These are phyloP conservation scores for Tachystola acroxantha DNA, from an alignment of 2,888 invertebrate species.

Conservation along the genomic window DNA sequence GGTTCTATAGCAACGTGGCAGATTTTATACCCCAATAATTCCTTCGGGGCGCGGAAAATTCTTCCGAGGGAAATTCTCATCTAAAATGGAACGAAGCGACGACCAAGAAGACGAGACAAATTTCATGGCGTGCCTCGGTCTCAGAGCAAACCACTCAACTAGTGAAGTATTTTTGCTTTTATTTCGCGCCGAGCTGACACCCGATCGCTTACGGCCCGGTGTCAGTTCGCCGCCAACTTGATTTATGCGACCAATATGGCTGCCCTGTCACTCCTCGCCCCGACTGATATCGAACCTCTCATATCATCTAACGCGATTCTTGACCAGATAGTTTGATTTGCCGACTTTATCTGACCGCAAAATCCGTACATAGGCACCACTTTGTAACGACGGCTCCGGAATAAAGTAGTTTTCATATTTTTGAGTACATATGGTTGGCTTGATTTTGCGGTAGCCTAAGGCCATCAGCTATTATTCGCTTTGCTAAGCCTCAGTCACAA, in stretches of 20 bases:
- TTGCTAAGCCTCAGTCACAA: no score
- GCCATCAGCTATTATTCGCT: no score
- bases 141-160: conserved; percentile 67
- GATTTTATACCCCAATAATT: conserved; percentile 4
- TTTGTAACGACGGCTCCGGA: no score
- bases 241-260: conserved; percentile 78
- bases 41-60: conserved; percentile 8
- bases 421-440: no score
- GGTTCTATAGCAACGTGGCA: no score
- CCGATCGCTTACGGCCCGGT: conserved; percentile 71
- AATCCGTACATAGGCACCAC: no score
- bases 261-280: conserved; percentile 57
- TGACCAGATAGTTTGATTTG: conserved; percentile 12
- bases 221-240: conserved; percentile 67
- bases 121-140: conserved; percentile 63
- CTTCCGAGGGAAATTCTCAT: conserved; percentile 4
- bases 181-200: conserved; percentile 69
- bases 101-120: conserved; percentile 47
- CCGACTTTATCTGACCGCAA: neutral
- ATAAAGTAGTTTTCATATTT: no score
- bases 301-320: conserved; percentile 47
- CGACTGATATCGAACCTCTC: conserved; percentile 60
- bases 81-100: conserved; percentile 21
- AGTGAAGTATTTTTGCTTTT: conserved; percentile 70
- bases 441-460: no score